Evolutionary conservation across 2,888 invertebrate species (phyloP).

Genomic region (Chorisops tibialis): DNA sequence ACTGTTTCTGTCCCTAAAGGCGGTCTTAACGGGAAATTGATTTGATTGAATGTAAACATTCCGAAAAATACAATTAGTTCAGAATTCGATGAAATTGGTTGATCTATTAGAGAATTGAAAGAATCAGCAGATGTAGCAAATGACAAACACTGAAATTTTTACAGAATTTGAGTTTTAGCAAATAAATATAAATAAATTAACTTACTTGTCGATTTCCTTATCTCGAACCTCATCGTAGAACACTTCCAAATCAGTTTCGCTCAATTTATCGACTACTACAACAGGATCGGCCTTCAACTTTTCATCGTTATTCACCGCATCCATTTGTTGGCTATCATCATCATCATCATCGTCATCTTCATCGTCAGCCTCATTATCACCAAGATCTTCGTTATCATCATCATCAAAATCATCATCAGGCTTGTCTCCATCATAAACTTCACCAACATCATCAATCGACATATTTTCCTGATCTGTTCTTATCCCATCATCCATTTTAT

Average conservation of each 20-base stretch:
- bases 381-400: neutral
- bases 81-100: too few relatives aligned
- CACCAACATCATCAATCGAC: neutral
- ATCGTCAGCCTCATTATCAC: neutral
- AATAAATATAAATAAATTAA: neutral
- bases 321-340: neutral
- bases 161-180: too few relatives aligned
- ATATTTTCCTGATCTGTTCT: neutral
- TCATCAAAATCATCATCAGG: neutral
- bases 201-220: conserved; percentile 46
- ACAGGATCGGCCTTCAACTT: conserved; percentile 7
- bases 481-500: neutral
- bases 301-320: conserved; percentile 8
- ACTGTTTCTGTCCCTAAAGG: too few relatives aligned
- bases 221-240: conserved; percentile 40
- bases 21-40: too few relatives aligned
- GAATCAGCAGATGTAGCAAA: too few relatives aligned
- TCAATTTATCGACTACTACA: conserved; percentile 13
- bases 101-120: too few relatives aligned
- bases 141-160: too few relatives aligned
- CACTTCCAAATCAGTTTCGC: conserved; percentile 31
- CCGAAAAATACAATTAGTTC: too few relatives aligned
- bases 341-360: neutral
- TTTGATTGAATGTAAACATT: too few relatives aligned
- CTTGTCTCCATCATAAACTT: neutral